Conservation (phyloP, 2,797 vertebrate genomes). For the Meriones psammophilus region DNA sequence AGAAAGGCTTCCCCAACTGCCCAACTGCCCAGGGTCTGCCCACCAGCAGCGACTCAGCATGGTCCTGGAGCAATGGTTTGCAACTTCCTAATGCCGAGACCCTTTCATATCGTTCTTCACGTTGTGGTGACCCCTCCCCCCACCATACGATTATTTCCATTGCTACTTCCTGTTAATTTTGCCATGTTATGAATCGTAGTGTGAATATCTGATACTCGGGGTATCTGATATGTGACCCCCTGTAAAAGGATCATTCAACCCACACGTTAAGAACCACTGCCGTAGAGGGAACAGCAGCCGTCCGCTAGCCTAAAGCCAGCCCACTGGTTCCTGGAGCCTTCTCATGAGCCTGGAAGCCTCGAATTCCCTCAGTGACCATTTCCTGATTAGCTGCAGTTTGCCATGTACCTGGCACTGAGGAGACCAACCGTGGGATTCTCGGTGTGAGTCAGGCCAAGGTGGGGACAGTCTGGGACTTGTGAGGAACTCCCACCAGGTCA, state of each 20-base stretch:
- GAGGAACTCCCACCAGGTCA: slow-evolving; percentile 22
- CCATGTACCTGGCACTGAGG: not conserved
- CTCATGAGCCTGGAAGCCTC: not conserved
- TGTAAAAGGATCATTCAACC: not conserved
- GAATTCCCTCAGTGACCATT: not conserved
- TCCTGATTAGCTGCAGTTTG: not conserved
- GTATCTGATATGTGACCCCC: not conserved
- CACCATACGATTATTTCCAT: not conserved
- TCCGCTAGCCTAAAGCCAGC: not conserved
- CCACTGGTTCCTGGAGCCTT: not conserved
- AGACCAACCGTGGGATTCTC: not conserved
- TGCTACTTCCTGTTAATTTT: not conserved
- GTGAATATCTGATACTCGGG: not conserved
- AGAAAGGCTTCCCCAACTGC: not conserved
- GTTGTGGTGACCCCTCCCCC: not conserved
- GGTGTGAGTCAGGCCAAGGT: slow-evolving; percentile 58
- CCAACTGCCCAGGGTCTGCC: not conserved
- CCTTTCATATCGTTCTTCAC: not conserved
- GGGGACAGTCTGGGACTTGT: slow-evolving; percentile 53
- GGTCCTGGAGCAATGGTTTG: too few relatives aligned
- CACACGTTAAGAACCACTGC: not conserved
- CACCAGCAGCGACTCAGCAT: not conserved
- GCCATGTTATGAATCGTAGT: not conserved
- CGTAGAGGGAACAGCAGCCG: not conserved
- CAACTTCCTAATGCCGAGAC: not conserved